Base-by-base conservation (phyloP, 2,113 vertebrate genomes). In the Chamaetylas fuelleborni region DNA sequence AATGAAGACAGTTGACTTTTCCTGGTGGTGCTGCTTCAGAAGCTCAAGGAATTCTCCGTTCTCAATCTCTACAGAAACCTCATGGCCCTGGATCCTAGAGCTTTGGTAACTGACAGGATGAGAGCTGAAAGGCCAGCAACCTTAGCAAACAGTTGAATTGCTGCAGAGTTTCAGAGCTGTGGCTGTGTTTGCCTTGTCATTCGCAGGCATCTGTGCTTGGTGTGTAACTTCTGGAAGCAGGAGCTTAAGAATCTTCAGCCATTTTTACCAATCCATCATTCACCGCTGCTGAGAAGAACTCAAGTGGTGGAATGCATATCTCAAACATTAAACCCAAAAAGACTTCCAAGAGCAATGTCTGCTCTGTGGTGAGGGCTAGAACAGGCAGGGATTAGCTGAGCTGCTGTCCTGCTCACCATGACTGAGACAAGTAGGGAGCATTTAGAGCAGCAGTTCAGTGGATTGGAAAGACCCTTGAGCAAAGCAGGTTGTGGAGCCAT, bases 301-400 rank as follows among this genome's bases (percentile, higher is more conserved):
- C 19, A 3, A 62, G 48, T 4, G 11, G 14, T 47, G 33, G 14
- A 23, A 17, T 17, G 33, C 2, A 0, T 38, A 9, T 79, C n/a
- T 34, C 62, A 54, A 12, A 50, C 0, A 1, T 43, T 29, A 43
- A 91, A 88, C 29, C 34, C 17, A 16, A 26, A 26, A 72, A 53
- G 65, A 20, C 25, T 29, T 53, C 5, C 1, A 48, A 31, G 50
- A 78, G 9, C 12, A n/a, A 22, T 3, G 12, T 48, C 61, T 79
- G 23, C 29, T 48, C 36, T n/a, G 36, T 28, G 71, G 8, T 40
- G 71, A 25, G 64, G 53, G 24, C 23, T 81, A 1, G 48, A 38
- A 47, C 56, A 54, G 36, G 6, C 1, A 19, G 14, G 12, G 43
- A 5, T 47, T 19, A 11, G 53, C 58, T 29, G 18, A 80, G 54